These are phyloP conservation scores for Epirrhoe tristata DNA, from an alignment of 2,888 invertebrate genomes.

Conservation along the genomic window DNA sequence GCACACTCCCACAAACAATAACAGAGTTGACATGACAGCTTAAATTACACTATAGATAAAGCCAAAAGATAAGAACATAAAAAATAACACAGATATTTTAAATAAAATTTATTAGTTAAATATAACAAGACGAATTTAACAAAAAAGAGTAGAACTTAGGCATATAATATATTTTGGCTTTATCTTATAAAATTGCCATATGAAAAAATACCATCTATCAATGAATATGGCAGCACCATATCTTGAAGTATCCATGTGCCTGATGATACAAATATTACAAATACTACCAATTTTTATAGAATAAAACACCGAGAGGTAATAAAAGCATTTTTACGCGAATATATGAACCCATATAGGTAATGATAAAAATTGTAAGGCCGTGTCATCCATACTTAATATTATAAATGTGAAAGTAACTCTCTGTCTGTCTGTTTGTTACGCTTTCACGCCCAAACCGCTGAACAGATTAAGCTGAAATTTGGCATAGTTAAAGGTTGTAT, in stretches of 20 bases:
- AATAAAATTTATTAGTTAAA: no score
- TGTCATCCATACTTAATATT: neutral
- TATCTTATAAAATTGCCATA: conserved; percentile 37
- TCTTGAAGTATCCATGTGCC: conserved; percentile 47
- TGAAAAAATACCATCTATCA: conserved; percentile 52
- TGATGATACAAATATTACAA: conserved; percentile 25
- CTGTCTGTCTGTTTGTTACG: no score
- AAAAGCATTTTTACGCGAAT: conserved; percentile 39
- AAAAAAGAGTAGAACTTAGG: neutral
- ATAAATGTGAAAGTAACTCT: no score
- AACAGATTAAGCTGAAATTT: no score
- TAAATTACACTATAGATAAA: conserved; percentile 22
- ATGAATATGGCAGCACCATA: conserved; percentile 57
- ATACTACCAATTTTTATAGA: conserved; percentile 18
- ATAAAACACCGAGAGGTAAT: conserved; percentile 34
- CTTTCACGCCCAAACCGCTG: no score
- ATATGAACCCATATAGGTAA: conserved; percentile 5
- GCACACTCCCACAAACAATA: conserved; percentile 16
- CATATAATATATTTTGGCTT: conserved; percentile 39
- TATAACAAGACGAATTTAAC: neutral
- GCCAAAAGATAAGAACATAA: conserved; percentile 22
- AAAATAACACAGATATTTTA: neutral
- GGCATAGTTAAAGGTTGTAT: no score
- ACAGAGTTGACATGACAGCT: conserved; percentile 21
- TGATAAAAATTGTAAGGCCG: conserved; percentile 10